Evolutionary conservation across 2,888 invertebrate genomes (phyloP), one percentile per base, ranked within the genome.

Genomic region (Gonocerus acuteangulatus): DNA sequence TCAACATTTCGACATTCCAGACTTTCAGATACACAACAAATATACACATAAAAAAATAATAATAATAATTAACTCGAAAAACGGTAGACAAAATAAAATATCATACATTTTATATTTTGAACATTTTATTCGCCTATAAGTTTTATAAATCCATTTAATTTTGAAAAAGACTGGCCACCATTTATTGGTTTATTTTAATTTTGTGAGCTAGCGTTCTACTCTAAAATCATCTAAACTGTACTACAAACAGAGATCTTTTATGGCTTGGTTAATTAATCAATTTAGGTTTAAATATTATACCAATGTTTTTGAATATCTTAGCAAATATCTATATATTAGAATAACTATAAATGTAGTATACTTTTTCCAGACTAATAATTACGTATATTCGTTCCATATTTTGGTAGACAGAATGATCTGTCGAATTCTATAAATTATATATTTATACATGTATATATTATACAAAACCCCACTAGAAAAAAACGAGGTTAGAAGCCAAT

Each of bases 351-450:
- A 45, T 48, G 39, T 34, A 48, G 34, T 48, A 48, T 48, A 48
- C 59, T 48, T 48, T 59, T 48, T 48, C 48, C 45, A 44, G 59
- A 59, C 59, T 59, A 59, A 59, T 57, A 57, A 44, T 59, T 48
- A 59, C 59, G 48, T 59, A 59, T 59, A 59, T 59, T 59, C 59
- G 48, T 48, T 59, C 39, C 59, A 23, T 42, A 47, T 58, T 34
- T 34, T 4, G 21, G 39, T 54, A 13, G 57, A 32, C 32, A 57
- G 47, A 45, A n/a, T 15, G 7, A 1, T 32, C 32, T 18, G 51
- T 15, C 54, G 2, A 54, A 15, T 19, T 21, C 11, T 39, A 19
- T 34, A 52, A 39, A 19, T 19, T 36, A 36, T 21, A 51, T 22
- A 39, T n/a, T n/a, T 3, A 36, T 51, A 54, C 34, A 51, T 34